A percentile compares a stretch with the other conserved stretches of the same genome.
Conservation (phyloP, 2,888 invertebrate genomes). For the Yponomeuta sedellus region DNA sequence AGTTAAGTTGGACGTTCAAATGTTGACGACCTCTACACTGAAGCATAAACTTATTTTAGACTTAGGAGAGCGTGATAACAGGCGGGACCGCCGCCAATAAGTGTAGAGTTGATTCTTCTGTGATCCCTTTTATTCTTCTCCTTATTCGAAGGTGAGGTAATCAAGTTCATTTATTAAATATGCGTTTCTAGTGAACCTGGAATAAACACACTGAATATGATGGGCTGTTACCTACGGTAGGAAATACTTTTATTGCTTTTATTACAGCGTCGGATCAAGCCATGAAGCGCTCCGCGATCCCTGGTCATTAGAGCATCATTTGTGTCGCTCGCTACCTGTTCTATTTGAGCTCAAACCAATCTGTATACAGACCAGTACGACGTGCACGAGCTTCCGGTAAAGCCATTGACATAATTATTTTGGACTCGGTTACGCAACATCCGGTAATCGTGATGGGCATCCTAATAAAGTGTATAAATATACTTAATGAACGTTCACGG, state of each 20-base stretch:
- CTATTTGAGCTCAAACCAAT: neutral
- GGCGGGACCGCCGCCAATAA: neutral
- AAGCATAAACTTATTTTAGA: neutral
- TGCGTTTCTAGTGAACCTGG: too few relatives aligned
- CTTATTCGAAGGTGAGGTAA: too few relatives aligned
- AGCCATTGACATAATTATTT: conserved; percentile 11
- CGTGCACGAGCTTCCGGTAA: conserved; percentile 20
- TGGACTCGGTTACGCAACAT: conserved; percentile 52
- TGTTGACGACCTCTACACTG: conserved; percentile 28
- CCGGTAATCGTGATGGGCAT: conserved; percentile 41
- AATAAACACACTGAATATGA: neutral
- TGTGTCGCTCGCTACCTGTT: conserved; percentile 22
- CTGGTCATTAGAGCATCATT: conserved; percentile 46
- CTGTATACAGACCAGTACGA: neutral
- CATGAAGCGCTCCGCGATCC: conserved; percentile 30
- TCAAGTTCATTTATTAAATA: too few relatives aligned
- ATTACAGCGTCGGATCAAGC: neutral
- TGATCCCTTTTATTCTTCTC: too few relatives aligned
- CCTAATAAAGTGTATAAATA: conserved; percentile 23
- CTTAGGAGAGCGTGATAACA: neutral
- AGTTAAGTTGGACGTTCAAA: conserved; percentile 39
- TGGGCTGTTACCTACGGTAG: neutral
- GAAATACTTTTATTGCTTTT: neutral
- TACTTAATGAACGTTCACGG: neutral
- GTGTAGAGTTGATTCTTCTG: neutral